A percentile compares a stretch with the other conserved stretches of the same genome.
These are phyloP conservation scores for Sycophaga agraensis DNA, from an alignment of 1,140 invertebrate genomes.

Conservation along the genomic window DNA sequence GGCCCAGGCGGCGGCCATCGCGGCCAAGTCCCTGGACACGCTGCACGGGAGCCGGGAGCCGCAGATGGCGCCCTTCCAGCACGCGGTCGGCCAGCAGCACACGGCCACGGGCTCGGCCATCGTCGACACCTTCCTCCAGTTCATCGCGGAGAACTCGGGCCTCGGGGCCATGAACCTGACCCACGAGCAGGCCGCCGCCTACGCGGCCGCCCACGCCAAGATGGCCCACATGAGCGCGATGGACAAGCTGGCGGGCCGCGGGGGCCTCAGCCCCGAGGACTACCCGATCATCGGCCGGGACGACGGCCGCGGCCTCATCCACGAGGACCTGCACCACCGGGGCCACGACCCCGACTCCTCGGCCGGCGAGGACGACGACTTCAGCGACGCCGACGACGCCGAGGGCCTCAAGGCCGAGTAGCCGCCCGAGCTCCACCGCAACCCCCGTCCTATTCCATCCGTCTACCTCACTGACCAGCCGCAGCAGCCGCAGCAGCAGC, in stretches of 20 bases:
- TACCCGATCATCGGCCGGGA: conserved; percentile 51
- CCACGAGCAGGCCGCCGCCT: conserved; percentile 57
- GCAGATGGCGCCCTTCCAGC: conserved; percentile 51
- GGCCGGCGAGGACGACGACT: conserved; percentile 50
- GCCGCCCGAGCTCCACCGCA: background rate
- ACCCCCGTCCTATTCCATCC: background rate
- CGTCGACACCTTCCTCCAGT: conserved; percentile 80
- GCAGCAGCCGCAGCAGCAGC: background rate
- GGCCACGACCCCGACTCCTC: conserved; percentile 40
- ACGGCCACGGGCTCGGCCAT: conserved; percentile 72
- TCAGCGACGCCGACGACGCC: conserved; percentile 51
- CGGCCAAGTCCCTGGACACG: conserved; percentile 65
- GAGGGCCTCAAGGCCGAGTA: conserved; percentile 49
- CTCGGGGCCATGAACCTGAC: conserved; percentile 54
- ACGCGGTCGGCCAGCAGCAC: conserved; percentile 38
- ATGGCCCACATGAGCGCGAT: conserved; percentile 71
- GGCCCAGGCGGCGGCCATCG: conserved; percentile 37
- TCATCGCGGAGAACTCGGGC: conserved; percentile 79
- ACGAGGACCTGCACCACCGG: conserved; percentile 42
- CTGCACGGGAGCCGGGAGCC: conserved; percentile 64
- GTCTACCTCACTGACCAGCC: background rate
- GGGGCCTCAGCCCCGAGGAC: conserved; percentile 39
- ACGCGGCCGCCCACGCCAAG: conserved; percentile 67
- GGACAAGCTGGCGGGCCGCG: conserved; percentile 48
- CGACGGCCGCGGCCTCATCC: conserved; percentile 44